Percentiles rank a stretch among this genome's conserved stretches.
These are phyloP conservation scores for Colius striatus DNA, from an alignment of 2,113 vertebrate genomes.

Conservation along the genomic window DNA sequence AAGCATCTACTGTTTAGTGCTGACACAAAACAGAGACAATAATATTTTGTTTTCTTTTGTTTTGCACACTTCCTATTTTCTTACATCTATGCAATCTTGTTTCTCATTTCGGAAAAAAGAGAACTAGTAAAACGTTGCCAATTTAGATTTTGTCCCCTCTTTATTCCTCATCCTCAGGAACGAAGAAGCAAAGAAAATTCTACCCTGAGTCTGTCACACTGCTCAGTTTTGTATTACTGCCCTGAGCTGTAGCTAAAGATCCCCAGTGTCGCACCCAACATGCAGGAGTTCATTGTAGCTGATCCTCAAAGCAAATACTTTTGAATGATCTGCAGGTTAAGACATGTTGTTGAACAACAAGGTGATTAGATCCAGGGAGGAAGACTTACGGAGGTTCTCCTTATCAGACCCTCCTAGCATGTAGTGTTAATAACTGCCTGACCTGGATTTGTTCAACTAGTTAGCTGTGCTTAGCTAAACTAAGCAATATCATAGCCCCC, in stretches of 20 bases:
- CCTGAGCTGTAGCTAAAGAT: not conserved
- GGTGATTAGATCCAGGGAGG: not conserved
- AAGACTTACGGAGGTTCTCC: constrained; percentile 28
- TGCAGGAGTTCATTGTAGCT: not conserved
- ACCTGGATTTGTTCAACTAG: not conserved
- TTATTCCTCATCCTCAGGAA: not conserved
- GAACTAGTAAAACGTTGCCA: not conserved
- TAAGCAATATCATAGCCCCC: not conserved
- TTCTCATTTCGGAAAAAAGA: not conserved
- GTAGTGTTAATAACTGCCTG: not conserved
- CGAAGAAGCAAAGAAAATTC: not conserved
- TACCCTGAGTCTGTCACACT: not conserved
- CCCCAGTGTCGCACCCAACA: not conserved
- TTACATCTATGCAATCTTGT: not conserved
- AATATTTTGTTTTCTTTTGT: not conserved
- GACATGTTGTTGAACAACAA: not conserved
- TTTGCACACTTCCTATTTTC: not conserved
- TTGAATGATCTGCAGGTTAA: not conserved
- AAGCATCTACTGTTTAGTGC: not conserved
- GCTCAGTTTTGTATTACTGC: not conserved
- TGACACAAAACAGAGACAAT: not conserved
- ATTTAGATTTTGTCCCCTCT: not conserved
- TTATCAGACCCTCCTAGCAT: constrained; percentile 35
- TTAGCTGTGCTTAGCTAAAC: not conserved
- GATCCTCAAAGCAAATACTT: not conserved